Base-by-base conservation (phyloP, 2,113 vertebrate species). In the Melanerpes aurifrons region DNA sequence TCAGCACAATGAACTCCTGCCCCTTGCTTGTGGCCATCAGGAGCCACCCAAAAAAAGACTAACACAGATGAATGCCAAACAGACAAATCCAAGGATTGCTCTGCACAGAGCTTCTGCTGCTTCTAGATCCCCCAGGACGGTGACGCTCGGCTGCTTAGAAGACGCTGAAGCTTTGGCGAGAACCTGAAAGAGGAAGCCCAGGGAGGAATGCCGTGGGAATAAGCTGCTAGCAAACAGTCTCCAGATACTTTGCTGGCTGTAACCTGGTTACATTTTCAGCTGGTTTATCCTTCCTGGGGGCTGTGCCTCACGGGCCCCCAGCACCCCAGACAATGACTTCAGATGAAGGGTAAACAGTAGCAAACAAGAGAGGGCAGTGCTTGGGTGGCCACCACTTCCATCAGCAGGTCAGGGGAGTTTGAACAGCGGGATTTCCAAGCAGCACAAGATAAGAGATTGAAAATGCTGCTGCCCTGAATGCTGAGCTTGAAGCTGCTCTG, bases 161-260 rank as follows among this genome's bases (percentile, higher is more conserved):
- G 67, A 67, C 67, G 76, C 35, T 6, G 58, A 85, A 89, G 50
- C 18, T 79, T 67, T 75, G 72, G 71, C 54, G 18, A 64, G 76
- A n/a, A 87, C 72, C 58, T 12, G 57, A 29, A 80, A 53, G 29
- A 74, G 32, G 0, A 64, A 17, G n/a, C 89, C 63, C 74, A 61
- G 68, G 83, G 64, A 88, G 81, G 61, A 86, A 92, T 53, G 68
- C 29, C 82, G 63, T 83, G 93, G 85, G 92, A 93, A 95, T 71
- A 17, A 83, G 56, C 66, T 31, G 47, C 50, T 15, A 21, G 89
- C 87, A 92, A 95, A 87, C 73, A 75, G 47, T 16, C 85, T 21
- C 0, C 4, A 72, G 82, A 92, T 83, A 50, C 35, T 56, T 87
- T 87, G 16, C 71, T n/a, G 58, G 2, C 68, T 62, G 81, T 87